phyloP scores from a whole-genome alignment of 2,888 invertebrate species.

The Urechis unicinctus region DNA sequence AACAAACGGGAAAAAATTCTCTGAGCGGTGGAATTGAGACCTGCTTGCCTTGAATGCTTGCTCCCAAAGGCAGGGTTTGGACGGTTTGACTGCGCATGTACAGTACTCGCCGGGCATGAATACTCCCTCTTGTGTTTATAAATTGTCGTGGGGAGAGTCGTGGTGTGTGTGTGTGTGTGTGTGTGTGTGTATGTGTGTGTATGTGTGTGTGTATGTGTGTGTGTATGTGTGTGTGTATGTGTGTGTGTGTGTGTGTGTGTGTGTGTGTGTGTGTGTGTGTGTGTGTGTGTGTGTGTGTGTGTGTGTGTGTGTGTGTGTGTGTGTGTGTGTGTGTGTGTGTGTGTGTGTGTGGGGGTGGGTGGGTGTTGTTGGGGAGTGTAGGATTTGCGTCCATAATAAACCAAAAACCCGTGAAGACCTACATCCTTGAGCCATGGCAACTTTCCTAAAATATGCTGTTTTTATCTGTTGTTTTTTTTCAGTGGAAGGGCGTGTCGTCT shows the following conservation, averaged over 20 bases:
- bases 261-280: background rate
- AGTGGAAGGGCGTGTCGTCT: background rate
- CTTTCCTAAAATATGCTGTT: background rate
- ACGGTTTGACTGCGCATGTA: too few relatives aligned
- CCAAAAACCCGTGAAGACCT: too few relatives aligned
- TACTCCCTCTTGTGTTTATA: too few relatives aligned
- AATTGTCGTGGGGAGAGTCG: too few relatives aligned
- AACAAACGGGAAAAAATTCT: too few relatives aligned
- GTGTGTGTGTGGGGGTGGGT: too few relatives aligned
- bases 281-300: background rate
- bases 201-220: background rate
- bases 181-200: conserved; percentile 1
- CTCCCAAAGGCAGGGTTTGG: too few relatives aligned
- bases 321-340: conserved; percentile 2
- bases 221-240: background rate
- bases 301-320: background rate
- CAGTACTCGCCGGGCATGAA: too few relatives aligned
- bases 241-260: background rate
- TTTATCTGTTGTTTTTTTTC: background rate
- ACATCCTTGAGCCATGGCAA: too few relatives aligned
- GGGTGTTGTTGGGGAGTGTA: background rate
- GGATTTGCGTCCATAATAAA: too few relatives aligned
- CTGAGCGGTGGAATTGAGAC: too few relatives aligned
- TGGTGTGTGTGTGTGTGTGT: conserved; percentile 3
- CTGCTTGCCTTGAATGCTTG: too few relatives aligned